Evolutionary conservation across 2,888 invertebrate genomes (phyloP).

Genomic region (Arge pagana): DNA sequence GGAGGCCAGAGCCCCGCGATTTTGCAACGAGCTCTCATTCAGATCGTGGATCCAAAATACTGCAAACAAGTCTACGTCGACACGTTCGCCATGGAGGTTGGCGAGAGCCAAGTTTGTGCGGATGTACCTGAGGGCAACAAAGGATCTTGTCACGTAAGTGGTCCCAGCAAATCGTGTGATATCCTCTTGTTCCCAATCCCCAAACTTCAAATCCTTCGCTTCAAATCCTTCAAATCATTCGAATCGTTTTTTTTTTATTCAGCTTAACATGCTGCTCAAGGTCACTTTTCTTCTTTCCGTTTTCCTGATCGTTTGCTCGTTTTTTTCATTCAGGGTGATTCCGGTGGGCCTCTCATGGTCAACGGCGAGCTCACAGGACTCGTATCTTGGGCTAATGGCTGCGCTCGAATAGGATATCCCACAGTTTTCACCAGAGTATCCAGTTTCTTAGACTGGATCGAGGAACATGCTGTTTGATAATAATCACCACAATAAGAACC

Average conservation of each 20-base stretch:
- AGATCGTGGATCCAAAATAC: conserved; percentile 59
- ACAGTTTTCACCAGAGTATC: conserved; percentile 46
- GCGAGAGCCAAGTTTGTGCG: conserved; percentile 35
- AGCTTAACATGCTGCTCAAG: no score
- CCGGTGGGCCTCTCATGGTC: conserved; percentile 49
- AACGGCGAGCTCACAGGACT: conserved; percentile 43
- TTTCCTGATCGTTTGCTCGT: no score
- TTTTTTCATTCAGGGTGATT: conserved; percentile 41
- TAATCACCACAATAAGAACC: not conserved
- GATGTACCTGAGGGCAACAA: conserved; percentile 28
- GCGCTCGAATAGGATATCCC: conserved; percentile 40
- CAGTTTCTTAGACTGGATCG: conserved; percentile 40
- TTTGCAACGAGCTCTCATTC: conserved; percentile 63
- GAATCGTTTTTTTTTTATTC: not conserved
- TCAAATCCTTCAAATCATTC: no score
- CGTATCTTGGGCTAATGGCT: conserved; percentile 47
- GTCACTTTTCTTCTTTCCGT: not conserved
- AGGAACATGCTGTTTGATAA: conserved; percentile 8
- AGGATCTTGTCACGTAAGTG: conserved; percentile 42
- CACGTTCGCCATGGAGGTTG: conserved; percentile 8
- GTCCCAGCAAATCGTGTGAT: no score
- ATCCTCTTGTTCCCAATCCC: not conserved
- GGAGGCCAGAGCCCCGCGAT: conserved; percentile 39
- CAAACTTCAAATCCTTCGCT: not conserved
- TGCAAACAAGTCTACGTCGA: conserved; percentile 60